phyloP scores from a whole-genome alignment of 2,797 vertebrate species.

The Mallotus villosus region DNA sequence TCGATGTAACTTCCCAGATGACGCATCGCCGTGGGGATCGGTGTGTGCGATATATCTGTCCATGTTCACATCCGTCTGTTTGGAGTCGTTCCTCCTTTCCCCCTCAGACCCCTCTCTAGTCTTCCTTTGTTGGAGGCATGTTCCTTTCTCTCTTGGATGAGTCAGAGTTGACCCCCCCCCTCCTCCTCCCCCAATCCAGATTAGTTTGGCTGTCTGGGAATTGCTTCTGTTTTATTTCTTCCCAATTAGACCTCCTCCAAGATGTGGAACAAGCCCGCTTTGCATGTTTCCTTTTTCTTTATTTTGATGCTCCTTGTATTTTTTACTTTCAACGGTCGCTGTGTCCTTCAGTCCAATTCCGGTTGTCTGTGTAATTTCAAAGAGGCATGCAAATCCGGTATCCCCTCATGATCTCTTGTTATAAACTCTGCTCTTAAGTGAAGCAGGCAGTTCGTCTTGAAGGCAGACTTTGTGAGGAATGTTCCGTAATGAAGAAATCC shows the following conservation, averaged over 20 bases:
- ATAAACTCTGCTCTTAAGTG: not conserved
- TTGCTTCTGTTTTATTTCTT: slow-evolving; percentile 1
- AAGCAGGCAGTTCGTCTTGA: not conserved
- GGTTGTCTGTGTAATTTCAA: not conserved
- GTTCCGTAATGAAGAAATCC: not conserved
- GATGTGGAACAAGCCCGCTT: not conserved
- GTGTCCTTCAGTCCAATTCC: not conserved
- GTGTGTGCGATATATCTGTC: slow-evolving; percentile 27
- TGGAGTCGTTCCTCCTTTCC: slow-evolving; percentile 14
- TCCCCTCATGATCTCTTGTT: slow-evolving; percentile 2
- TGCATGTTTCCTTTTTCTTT: not conserved
- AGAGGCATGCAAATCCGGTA: not conserved
- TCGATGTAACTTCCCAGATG: slow-evolving; percentile 32
- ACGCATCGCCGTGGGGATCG: slow-evolving; percentile 22
- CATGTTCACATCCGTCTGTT: slow-evolving; percentile 17
- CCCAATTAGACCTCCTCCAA: not conserved
- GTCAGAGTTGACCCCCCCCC: slow-evolving; percentile 4
- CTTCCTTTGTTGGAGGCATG: not conserved
- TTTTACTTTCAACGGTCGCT: not conserved
- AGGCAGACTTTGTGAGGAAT: not conserved
- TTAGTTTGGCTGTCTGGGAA: not conserved
- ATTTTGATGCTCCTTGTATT: too few relatives aligned
- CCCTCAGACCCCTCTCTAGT: not conserved
- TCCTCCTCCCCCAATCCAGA: too few relatives aligned
- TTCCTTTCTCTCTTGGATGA: slow-evolving; percentile 14